Evolutionary conservation across 2,888 invertebrate genomes (phyloP).

Genomic region (Chironomus tentans): DNA sequence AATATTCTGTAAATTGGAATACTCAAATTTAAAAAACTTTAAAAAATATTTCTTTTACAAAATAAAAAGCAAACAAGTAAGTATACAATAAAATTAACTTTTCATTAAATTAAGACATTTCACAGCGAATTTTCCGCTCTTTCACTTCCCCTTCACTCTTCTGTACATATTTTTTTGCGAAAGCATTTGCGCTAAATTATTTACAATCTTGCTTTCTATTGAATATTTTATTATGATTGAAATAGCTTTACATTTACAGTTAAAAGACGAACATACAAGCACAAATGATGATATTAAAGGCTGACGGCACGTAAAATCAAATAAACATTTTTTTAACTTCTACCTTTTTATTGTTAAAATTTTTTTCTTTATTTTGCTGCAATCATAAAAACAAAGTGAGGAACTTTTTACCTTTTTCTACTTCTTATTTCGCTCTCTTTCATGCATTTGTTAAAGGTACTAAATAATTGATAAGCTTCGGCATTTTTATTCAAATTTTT

Average conservation of each 20-base stretch:
- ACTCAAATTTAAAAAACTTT: no score
- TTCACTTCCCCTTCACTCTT: no score
- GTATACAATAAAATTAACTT: no score
- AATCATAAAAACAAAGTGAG: not conserved
- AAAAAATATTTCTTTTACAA: no score
- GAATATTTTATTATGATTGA: conserved; percentile 19
- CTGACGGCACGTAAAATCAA: not conserved
- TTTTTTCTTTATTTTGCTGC: not conserved
- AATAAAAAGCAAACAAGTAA: no score
- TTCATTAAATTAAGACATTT: no score
- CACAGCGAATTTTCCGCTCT: no score
- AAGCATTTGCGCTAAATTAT: not conserved
- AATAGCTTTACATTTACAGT: not conserved
- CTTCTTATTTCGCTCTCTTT: not conserved
- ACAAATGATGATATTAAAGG: not conserved
- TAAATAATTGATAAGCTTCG: conserved; percentile 16
- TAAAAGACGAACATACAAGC: not conserved
- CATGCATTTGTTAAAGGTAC: not conserved
- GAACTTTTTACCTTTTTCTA: conserved; percentile 2
- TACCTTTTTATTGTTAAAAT: not conserved
- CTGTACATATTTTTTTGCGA: no score
- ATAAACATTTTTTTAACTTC: conserved; percentile 3
- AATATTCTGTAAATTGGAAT: no score
- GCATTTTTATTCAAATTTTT: conserved; percentile 11
- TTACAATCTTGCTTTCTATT: conserved; percentile 12